Base-by-base conservation (phyloP, 2,113 vertebrate species). In the Erpornis zantholeuca region DNA sequence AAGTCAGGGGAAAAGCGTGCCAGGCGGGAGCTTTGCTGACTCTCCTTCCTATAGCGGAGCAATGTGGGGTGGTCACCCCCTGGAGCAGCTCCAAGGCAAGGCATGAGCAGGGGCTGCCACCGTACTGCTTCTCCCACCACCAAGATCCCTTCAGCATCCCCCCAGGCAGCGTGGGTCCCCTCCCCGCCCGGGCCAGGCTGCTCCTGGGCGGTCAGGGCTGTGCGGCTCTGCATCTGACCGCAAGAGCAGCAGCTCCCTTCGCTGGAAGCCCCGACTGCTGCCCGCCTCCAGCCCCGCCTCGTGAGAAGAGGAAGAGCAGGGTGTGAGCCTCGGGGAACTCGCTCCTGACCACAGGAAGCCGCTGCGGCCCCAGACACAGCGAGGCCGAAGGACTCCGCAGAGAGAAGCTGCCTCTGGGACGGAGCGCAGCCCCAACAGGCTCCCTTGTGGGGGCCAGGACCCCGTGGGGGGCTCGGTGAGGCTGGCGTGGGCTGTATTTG, bases 221-320 rank as follows among this genome's bases (percentile, higher is more conserved):
- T 12, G 19, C 28, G 15, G 70, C n/a, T 5, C 15, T 0, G 15
- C 9, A 3, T 12, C 45, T 5, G 3, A 28, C 9, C 3, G 5
- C 2, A 10, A 20, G 20, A 1, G 11, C 49, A 60, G 15, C 7
- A 73, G 40, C 70, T 82, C 45, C n/a, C 6, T 56, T 57, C 56
- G 12, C 12, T 22, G 50, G 61, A 24, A 82, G 53, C 11, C 44
- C 17, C 0, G 3, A 33, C 0, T 0, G 2, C 57, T 25, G 91
- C 52, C 44, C 5, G 35, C 8, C 63, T 28, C 14, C 63, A 27
- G 47, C n/a, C 18, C 4, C 1, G 44, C 38, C 38, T 8, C 7
- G 3, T 1, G 24, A 8, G 52, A 35, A 38, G 19, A 57, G 63
- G n/a, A 42, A 42, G 52, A 50, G 25, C 4, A 1, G 21, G 12